Conservation (phyloP, 2,113 vertebrate genomes). For the Hemichromis elongatus region DNA sequence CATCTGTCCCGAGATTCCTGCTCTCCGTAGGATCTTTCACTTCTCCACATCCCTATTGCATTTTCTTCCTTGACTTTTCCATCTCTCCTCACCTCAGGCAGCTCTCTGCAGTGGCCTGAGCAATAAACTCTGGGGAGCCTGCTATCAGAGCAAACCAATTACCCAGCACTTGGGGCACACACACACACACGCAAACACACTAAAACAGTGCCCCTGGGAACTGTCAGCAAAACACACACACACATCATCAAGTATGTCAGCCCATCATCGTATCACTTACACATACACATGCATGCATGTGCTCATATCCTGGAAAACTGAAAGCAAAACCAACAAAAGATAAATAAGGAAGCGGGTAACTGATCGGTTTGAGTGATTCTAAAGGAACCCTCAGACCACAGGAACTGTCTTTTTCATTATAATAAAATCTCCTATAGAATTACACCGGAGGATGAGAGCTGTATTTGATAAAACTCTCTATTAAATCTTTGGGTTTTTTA, state of each 20-base stretch:
- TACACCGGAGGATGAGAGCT: background rate
- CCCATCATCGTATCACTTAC: background rate
- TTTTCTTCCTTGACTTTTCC: background rate
- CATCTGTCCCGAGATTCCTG: background rate
- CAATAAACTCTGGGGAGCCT: slow-evolving; percentile 31
- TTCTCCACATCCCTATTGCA: background rate
- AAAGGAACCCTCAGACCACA: background rate
- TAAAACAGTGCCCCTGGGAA: background rate
- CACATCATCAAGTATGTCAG: background rate
- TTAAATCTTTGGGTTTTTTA: background rate
- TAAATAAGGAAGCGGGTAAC: background rate
- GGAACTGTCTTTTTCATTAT: background rate
- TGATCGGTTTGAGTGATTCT: background rate
- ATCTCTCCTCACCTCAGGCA: slow-evolving; percentile 8
- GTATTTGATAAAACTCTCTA: background rate
- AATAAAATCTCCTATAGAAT: background rate
- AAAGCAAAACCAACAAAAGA: background rate
- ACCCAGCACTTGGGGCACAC: background rate
- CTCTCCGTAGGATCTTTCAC: background rate
- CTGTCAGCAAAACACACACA: background rate
- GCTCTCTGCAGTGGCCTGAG: slow-evolving; percentile 5
- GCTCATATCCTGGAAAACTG: background rate
- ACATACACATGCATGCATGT: background rate
- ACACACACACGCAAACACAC: background rate
- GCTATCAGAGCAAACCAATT: slow-evolving; percentile 45